Base-by-base conservation (phyloP, 2,797 vertebrate genomes). In the Darevskia nairensis region DNA sequence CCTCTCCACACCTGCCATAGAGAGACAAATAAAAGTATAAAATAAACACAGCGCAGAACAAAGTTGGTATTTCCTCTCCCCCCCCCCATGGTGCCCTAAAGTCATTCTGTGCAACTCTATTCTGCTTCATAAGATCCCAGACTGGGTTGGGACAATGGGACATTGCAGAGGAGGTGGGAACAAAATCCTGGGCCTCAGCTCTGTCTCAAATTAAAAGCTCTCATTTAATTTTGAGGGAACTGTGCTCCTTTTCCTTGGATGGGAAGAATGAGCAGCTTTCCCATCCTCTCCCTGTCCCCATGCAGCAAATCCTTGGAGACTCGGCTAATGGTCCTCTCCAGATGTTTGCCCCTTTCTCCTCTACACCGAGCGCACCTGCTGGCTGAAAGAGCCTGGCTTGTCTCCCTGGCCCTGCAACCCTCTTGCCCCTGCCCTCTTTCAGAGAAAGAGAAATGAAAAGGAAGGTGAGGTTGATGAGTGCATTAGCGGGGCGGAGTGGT, bases 251-350 rank as follows among this genome's bases (percentile, higher is more conserved):
- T 66, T 75, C 46, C 46, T 32, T 32, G 9, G 76, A 64, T 21
- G n/a, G 80, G 72, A 35, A 77, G 86, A 82, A 77, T 76, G 27
- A 68, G 68, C 59, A 68, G 59, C 21, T 72, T 88, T 80, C 29
- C 46, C 76, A 35, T 80, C 80, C 68, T 80, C 39, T 13, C 46
- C 46, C n/a, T 27, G 44, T 27, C 15, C 61, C 8, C 44, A 3
- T 55, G 50, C 13, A 55, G 50, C 46, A 66, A 39, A 25, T 19
- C 69, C 77, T 75, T 72, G 68, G 77, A 17, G 41, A 64, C 23
- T 46, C 64, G 39, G 76, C 82, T 80, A 88, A 88, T 88, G 66
- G 82, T 80, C 39, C 41, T 66, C 59, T 85, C 83, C 88, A 89
- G 88, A 85, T 89, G 86, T 75, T 87, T 25, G 69, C 50, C 46